phyloP scores from a whole-genome alignment of 2,797 vertebrate genomes.

The Microctenopoma stevenorrisi region DNA sequence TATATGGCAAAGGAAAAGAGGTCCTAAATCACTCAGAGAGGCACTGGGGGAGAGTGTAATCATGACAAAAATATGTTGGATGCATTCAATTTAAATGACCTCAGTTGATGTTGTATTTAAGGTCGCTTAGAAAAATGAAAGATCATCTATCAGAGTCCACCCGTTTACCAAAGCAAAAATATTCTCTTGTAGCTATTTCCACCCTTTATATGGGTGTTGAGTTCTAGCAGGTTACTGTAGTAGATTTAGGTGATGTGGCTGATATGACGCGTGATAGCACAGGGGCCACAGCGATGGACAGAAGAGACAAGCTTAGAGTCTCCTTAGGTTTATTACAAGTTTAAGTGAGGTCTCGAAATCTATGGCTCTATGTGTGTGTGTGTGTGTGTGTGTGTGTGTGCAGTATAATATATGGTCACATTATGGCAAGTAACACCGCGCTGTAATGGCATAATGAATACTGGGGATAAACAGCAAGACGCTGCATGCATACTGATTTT shows the following conservation, averaged over 20 bases:
- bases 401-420: conserved; percentile 6
- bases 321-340: conserved; percentile 32
- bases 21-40: conserved; percentile 20
- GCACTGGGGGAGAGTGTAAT: neutral
- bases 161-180: too few species aligned
- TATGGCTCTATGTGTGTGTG: neutral
- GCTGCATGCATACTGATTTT: conserved; percentile 18
- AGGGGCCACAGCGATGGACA: conserved; percentile 23
- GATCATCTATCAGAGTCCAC: neutral
- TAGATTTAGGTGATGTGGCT: conserved; percentile 21
- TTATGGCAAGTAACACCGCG: neutral
- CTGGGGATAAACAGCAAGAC: conserved; percentile 13
- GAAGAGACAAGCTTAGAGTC: conserved; percentile 22
- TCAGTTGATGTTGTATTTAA: conserved; percentile 1
- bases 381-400: neutral
- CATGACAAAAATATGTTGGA: neutral
- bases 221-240: conserved; percentile 1
- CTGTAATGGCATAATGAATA: neutral
- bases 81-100: neutral
- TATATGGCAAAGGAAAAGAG: conserved; percentile 11
- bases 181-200: too few species aligned
- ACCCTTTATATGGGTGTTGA: conserved; percentile 1
- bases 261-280: conserved; percentile 16
- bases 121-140: neutral
- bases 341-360: conserved; percentile 12